Evolutionary conservation across 2,797 vertebrate species (phyloP), one percentile per base, ranked within the genome.

Genomic region (Sus cebifrons): DNA sequence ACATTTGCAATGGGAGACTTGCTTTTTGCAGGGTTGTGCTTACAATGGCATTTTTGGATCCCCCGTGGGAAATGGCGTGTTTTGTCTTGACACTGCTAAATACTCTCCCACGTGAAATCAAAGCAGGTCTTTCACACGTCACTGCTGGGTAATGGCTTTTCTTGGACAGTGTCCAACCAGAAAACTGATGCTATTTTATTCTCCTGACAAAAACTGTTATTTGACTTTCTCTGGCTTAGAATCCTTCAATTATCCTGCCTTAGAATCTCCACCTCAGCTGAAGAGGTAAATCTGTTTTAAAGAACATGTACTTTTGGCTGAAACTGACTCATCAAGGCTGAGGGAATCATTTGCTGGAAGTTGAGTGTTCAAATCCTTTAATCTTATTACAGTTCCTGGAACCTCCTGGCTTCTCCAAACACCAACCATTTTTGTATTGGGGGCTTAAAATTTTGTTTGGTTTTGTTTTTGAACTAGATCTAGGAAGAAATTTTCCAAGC

Each of bases 81-180:
- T 95, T 93, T 89, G 75, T 91, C 86, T 79, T 81, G 78, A 95
- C 73, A 88, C 62, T 54, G 70, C 52, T 86, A 89, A 96, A 78
- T 78, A 40, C 74, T 75, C 79, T 97, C 68, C 73, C n/a, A 77
- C 6, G 3, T 52, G 96, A 86, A 96, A 91, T 96, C 92, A 86
- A 96, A 95, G 92, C 29, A 84, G 78, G 84, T 81, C 56, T 95
- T 89, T 97, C 96, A 84, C 32, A 32, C 87, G 84, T 94, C 82
- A 89, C 44, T 14, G 23, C 13, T 40, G 86, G 94, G 62, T 94
- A 96, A 96, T 95, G 86, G 74, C 62, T 97, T 96, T 96, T 97
- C 92, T 95, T 96, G 95, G 87, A 71, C 44, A 32, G 60, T 36
- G 54, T 93, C 95, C 90, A 95, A 77, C 52, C 86, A 78, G 95